Evolutionary conservation across 2,797 vertebrate genomes (phyloP).

Genomic region (Eospalax fontanierii): DNA sequence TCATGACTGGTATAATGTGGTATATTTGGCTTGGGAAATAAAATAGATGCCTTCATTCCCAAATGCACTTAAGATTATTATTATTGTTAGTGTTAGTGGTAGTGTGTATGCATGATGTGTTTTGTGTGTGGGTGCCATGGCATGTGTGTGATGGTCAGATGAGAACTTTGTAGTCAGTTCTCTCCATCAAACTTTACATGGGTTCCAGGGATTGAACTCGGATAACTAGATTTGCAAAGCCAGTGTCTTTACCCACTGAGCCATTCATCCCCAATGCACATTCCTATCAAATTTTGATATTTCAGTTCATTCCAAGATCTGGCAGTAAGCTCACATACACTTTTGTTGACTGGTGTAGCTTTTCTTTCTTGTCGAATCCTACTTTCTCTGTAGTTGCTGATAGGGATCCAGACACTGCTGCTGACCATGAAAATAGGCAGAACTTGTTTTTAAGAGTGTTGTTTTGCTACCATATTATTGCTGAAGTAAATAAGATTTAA

Average conservation of each 20-base stretch:
- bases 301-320: constrained; percentile 28
- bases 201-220: neutral
- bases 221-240: no score
- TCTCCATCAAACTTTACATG: neutral
- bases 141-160: neutral
- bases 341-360: neutral
- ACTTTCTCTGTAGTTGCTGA: constrained; percentile 18
- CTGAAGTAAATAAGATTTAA: constrained; percentile 35
- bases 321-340: neutral
- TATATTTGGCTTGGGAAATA: neutral
- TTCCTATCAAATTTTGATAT: neutral
- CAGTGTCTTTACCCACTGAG: neutral
- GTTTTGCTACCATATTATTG: constrained; percentile 1
- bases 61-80: neutral
- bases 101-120: no score
- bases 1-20: neutral
- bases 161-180: neutral
- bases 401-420: neutral
- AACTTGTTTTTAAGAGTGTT: constrained; percentile 7
- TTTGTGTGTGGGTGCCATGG: neutral
- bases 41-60: neutral
- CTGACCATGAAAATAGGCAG: neutral
- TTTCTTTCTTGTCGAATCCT: constrained; percentile 32
- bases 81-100: neutral
- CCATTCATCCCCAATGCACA: neutral